These are phyloP conservation scores for Toxostoma redivivum DNA, from an alignment of 2,113 vertebrate species.

Conservation along the genomic window DNA sequence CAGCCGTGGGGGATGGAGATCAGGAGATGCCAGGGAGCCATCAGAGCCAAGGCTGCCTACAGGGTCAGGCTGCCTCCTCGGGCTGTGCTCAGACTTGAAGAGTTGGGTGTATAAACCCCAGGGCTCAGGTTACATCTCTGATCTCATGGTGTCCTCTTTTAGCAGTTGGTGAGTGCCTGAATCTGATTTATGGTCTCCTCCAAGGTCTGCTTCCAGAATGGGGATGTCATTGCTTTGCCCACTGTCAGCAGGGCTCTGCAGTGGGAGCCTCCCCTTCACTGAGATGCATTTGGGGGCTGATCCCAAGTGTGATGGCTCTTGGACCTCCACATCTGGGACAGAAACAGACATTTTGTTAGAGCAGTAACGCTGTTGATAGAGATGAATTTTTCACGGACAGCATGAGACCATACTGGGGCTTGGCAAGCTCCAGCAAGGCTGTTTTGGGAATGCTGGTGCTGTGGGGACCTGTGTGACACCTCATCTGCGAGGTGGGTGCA, in stretches of 20 bases:
- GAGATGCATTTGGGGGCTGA: rapidly evolving
- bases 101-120: background rate
- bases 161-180: background rate
- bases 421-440: background rate
- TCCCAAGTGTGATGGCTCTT: rapidly evolving
- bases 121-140: background rate
- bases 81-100: rapidly evolving
- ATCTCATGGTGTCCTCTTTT: background rate
- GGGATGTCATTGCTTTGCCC: background rate
- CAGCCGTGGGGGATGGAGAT: rapidly evolving
- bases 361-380: rapidly evolving
- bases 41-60: rapidly evolving
- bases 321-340: rapidly evolving
- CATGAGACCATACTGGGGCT: rapidly evolving
- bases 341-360: background rate
- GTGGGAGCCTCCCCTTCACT: rapidly evolving
- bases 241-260: background rate
- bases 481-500: rapidly evolving
- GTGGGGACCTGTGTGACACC: background rate
- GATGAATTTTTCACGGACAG: rapidly evolving
- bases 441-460: rapidly evolving
- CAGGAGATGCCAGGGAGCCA: rapidly evolving
- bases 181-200: background rate
- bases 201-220: background rate
- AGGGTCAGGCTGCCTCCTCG: rapidly evolving